A percentile compares a stretch with the other conserved stretches of the same genome.
Conservation (phyloP, 2,888 invertebrate genomes). For the Drosophila diplacantha region DNA sequence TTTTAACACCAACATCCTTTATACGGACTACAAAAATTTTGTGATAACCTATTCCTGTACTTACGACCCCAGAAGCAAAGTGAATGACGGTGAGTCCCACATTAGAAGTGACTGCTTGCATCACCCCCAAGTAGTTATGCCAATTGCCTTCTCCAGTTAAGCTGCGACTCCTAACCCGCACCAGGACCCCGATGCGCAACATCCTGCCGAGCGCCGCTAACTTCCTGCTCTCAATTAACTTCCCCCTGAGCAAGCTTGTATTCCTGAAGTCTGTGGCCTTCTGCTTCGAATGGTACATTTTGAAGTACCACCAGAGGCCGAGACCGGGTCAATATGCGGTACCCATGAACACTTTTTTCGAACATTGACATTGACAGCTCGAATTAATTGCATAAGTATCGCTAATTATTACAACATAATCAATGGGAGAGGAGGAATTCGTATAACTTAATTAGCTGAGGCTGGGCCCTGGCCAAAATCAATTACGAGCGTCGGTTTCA, state of each 20-base stretch:
- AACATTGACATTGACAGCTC: conserved; percentile 13
- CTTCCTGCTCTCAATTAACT: background rate
- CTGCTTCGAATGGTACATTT: conserved; percentile 60
- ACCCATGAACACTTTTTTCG: conserved; percentile 33
- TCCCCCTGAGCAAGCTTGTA: conserved; percentile 2
- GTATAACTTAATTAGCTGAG: conserved; percentile 57
- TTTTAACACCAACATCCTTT: conserved; percentile 43
- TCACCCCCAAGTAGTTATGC: background rate
- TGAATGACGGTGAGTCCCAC: conserved; percentile 15
- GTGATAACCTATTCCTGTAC: conserved; percentile 46
- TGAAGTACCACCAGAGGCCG: conserved; percentile 28
- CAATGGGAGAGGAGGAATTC: conserved; percentile 47
- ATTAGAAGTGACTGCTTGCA: background rate
- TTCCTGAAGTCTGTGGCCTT: conserved; percentile 41
- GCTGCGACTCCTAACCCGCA: conserved; percentile 49
- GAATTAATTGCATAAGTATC: conserved; percentile 51
- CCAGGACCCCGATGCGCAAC: conserved; percentile 21
- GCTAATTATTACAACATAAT: conserved; percentile 54
- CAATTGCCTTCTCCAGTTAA: conserved; percentile 30
- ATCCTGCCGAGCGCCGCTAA: background rate
- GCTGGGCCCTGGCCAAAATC: conserved; percentile 48
- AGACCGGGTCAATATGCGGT: conserved; percentile 29
- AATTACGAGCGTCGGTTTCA: conserved; percentile 49
- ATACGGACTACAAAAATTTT: conserved; percentile 29
- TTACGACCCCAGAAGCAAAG: background rate